Evolutionary conservation across 2,797 vertebrate species (phyloP), one percentile per base, ranked within the genome.

Genomic region (Morus bassanus): DNA sequence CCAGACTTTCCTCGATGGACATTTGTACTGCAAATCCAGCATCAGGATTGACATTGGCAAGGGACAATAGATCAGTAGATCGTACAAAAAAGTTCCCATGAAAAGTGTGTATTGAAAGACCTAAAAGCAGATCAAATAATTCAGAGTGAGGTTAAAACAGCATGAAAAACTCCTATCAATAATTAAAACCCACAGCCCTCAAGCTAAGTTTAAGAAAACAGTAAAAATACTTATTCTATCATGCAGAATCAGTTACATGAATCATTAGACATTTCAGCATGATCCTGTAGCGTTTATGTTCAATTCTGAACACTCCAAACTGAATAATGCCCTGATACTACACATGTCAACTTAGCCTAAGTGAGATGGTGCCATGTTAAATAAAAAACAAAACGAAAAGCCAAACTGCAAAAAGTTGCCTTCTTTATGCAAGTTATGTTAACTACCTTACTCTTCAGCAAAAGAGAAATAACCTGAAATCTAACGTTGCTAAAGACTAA

Each of bases 61-160:
- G 98, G 56, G 99, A 99, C 83, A 99, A 97, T 94, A 99, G 97
- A 97, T 99, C 99, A 53, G 99, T 99, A 91, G 99, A 99, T 90
- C 99, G 99, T 80, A 99, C 99, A 81, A 99, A 99, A 98, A 99
- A 99, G 98, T 99, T 99, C 14, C 99, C 99, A 18, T 99, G 99
- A 83, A 99, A 99, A 35, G 99, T 99, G 77, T 99, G 99, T 98
- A 99, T 99, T 81, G 99, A 99, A 92, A 99, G 98, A 96, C 99
- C 99, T 99, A 96, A 39, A 94, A 93, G 48, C 3, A 97, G 41
- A 93, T 81, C 6, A 79, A 53, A 33, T 65, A 69, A 91, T 43
- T 83, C 37, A 86, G 17, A 83, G 16, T 48, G 57, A 88, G 24
- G 43, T 75, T 57, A 80, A 63, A 89, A 82, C 4, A 60, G 51